phyloP scores from a whole-genome alignment of 2,888 invertebrate genomes.

The Liposcelis brunnea region DNA sequence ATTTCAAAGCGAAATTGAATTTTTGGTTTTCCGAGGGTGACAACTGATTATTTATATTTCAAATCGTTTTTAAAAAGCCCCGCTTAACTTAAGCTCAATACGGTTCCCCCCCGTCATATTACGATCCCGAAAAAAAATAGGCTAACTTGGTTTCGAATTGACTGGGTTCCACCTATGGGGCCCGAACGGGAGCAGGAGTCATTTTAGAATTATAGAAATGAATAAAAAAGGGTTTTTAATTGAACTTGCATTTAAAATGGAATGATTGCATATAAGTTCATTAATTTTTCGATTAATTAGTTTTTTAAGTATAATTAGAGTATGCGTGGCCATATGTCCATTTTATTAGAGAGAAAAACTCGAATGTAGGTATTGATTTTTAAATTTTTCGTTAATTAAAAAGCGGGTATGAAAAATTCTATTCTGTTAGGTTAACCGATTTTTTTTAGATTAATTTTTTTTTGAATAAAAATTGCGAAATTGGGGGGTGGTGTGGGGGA shows the following conservation, averaged over 20 bases:
- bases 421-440: too few relatives aligned
- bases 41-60: slow-evolving; percentile 5
- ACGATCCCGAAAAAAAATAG: slow-evolving; percentile 1
- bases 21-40: slow-evolving; percentile 8
- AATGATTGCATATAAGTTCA: slow-evolving; percentile 8
- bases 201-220: background rate
- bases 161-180: background rate
- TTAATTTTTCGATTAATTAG: slow-evolving; percentile 8
- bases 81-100: background rate
- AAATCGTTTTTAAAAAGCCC: background rate
- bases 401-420: too few relatives aligned
- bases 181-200: background rate
- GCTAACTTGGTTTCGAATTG: background rate
- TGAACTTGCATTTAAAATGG: slow-evolving; percentile 8
- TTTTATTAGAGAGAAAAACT: background rate
- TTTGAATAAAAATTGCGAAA: too few relatives aligned
- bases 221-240: slow-evolving; percentile 2
- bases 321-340: slow-evolving; percentile 5
- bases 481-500: too few relatives aligned
- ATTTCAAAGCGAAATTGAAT: slow-evolving; percentile 9
- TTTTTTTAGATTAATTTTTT: too few relatives aligned
- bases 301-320: slow-evolving; percentile 8
- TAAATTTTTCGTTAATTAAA: too few relatives aligned
- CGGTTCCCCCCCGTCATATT: background rate
- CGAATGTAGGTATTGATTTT: too few relatives aligned